Percentiles rank a stretch among this genome's conserved stretches.
Conservation (phyloP, 2,888 invertebrate species). For the Agrochola lota region DNA sequence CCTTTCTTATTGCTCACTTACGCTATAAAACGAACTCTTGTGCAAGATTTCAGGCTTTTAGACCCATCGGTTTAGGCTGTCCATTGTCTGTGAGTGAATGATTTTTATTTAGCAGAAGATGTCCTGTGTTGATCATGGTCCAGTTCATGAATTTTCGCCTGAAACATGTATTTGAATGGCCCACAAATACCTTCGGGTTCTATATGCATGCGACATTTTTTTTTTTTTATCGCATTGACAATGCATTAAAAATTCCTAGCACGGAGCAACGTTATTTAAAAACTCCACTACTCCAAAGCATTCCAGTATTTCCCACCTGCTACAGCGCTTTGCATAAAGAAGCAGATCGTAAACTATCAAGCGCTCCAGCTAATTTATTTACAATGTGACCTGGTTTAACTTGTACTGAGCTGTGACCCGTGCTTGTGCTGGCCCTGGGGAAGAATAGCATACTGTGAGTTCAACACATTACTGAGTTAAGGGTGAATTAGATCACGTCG, state of each 20-base stretch:
- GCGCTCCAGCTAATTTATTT: constrained; percentile 49
- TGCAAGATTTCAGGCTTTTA: no score
- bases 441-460: neutral
- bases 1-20: no score
- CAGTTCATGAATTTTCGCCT: neutral
- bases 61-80: no score
- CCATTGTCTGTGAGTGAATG: no score
- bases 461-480: neutral
- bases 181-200: neutral
- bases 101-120: no score
- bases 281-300: neutral
- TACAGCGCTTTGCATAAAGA: constrained; percentile 48
- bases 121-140: neutral
- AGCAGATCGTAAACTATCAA: constrained; percentile 40
- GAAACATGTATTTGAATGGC: neutral
- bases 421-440: constrained; percentile 9
- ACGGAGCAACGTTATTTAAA: constrained; percentile 28
- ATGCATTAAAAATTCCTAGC: neutral
- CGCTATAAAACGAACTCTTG: no score
- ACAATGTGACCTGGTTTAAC: constrained; percentile 50
- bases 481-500: neutral
- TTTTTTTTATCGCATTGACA: neutral
- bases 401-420: constrained; percentile 24
- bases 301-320: constrained; percentile 26
- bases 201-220: neutral